A percentile compares a stretch with the other conserved stretches of the same genome.
phyloP scores from a whole-genome alignment of 2,888 invertebrate species.

The Cephalotes varians region DNA sequence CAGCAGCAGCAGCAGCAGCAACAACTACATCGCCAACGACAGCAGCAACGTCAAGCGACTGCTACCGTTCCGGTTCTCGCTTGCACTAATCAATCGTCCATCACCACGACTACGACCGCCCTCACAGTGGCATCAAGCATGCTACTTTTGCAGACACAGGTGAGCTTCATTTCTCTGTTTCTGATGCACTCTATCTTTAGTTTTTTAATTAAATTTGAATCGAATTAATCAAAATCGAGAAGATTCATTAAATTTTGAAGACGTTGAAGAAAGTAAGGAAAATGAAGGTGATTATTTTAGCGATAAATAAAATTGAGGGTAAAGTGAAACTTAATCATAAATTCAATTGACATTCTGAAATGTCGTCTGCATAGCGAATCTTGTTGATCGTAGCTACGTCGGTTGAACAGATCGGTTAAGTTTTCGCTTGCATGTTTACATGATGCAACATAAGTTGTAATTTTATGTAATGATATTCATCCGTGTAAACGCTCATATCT shows the following conservation, averaged over 20 bases:
- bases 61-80: constrained; percentile 86
- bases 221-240: not conserved
- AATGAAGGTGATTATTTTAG: not conserved
- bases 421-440: constrained; percentile 2
- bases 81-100: constrained; percentile 87
- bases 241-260: not conserved
- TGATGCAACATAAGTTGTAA: constrained; percentile 45
- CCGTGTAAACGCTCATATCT: constrained; percentile 36
- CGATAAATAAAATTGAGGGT: not conserved
- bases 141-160: constrained; percentile 97
- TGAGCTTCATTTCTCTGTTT: constrained; percentile 85
- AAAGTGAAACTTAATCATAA: not conserved
- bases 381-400: not conserved
- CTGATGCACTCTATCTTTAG: not conserved
- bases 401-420: constrained; percentile 2
- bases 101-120: constrained; percentile 88
- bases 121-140: constrained; percentile 92
- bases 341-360: not conserved
- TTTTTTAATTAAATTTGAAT: not conserved
- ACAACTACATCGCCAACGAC: constrained; percentile 77
- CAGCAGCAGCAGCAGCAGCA: constrained; percentile 79
- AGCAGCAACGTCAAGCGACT: constrained; percentile 75
- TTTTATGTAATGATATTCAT: constrained; percentile 51
- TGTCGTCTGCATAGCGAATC: not conserved
- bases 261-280: not conserved